Evolutionary conservation across 2,113 vertebrate species (phyloP), one percentile per base, ranked within the genome.

Genomic region (Hippocampus abdominalis): DNA sequence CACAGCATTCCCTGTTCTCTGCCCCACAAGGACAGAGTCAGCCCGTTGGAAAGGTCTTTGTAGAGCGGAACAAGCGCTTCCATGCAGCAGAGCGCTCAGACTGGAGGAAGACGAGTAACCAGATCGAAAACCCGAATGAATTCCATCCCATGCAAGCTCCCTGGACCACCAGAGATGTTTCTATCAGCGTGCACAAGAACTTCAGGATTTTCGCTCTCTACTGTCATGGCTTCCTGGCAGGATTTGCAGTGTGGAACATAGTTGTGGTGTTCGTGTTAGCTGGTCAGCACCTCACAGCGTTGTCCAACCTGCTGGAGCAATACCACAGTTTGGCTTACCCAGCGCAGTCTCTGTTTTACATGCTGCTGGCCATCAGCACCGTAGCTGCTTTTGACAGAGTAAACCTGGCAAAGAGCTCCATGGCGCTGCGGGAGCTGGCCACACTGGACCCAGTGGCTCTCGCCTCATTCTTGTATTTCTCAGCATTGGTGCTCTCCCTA

Each of bases 371-470:
- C 79, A 79, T 99, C 75, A 97, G 96, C 89, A 96, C 95, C 0
- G 80, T 99, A 74, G 95, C 96, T 70, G 92, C 96, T 69, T 98
- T 98, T 78, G 97, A 99, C 92, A 95, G 97, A 86, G 90, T 94
- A 75, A 95, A 98, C 87, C 82, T 98, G 87, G 95, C 95, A 39
- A 94, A 94, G 90, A 90, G 90, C 49, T 87, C 93, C 5, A 62
- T 91, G 82, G 93, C 95, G 36, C 70, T 97, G 69, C 89, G 83
- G 49, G 92, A 92, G 80, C 92, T 98, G 73, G 80, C 96, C 73
- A 93, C 93, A 0, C 87, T 99, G 74, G 93, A 97, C 56, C 94
- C 95, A 9, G 91, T 93, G 70, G 94, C 96, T 61, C 78, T 98
- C 40, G 94, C 96, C 49, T 95, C 96, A 13, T 94, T 98, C 81